Base-by-base conservation (phyloP, 2,888 invertebrate genomes). In the Coecobrya sp. region DNA sequence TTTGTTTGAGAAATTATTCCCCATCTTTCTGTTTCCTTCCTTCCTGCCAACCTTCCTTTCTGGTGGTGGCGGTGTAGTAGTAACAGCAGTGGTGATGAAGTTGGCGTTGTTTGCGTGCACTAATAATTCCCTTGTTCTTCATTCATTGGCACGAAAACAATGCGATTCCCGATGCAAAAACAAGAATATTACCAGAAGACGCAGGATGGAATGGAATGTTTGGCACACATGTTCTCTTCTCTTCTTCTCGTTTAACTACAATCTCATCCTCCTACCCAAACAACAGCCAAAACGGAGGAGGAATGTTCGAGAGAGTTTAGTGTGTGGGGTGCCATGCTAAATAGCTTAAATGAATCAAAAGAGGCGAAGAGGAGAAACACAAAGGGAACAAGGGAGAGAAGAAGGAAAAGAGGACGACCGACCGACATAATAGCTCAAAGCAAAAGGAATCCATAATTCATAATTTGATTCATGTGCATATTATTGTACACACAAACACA, bases 141-240 rank as follows among this genome's bases (percentile, higher is more conserved):
- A 62, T 88, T 89, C 89, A 89, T 89, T 82, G 89, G 89, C 89
- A 89, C 82, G 70, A 89, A 89, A 89, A 89, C 89, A 89, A 89
- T 89, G 82, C 36, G 89, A 89, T 89, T 70, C 65, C 42, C 81
- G 10, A 79, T 70, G 84, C 25, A 42, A 84, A 82, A 84, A 65
- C 84, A 55, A 65, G 62, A 62, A 42, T 30, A 73, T 73, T 59
- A 84, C 62, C 30, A 49, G 30, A 62, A 84, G 62, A 84, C 27
- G 62, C 42, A 85, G 45, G 65, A 79, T 65, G 88, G 88, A 88
- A 88, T 88, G 88, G 45, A 73, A 73, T 88, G 79, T 88, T 88
- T 88, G 88, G 88, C 88, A 73, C 73, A 88, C 88, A 88, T 88
- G 88, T 88, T 88, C 52, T 25, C 88, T 30, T 68, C 22, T 36